These are phyloP conservation scores for Channa maculata DNA, from an alignment of 2,113 vertebrate species.

Conservation along the genomic window DNA sequence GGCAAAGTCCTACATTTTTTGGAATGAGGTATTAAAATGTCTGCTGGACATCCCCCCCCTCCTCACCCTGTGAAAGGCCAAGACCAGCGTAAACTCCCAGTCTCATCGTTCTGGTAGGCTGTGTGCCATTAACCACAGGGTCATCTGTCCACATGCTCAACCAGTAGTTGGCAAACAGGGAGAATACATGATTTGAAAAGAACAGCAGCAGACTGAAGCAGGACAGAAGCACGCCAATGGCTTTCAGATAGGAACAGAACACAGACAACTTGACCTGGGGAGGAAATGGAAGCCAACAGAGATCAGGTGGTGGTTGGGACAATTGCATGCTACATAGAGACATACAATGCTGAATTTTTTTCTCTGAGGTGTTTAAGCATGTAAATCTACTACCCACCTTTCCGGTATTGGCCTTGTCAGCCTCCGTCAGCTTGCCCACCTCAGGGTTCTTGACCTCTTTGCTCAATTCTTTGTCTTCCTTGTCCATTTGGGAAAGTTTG, in stretches of 20 bases:
- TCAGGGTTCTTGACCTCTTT: constrained; percentile 74
- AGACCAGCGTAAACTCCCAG: constrained; percentile 91
- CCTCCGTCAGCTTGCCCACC: constrained; percentile 88
- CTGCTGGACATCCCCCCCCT: no score
- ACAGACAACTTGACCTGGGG: constrained; percentile 90
- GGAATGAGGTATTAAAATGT: no score
- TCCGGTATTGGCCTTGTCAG: constrained; percentile 93
- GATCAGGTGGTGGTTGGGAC: neutral
- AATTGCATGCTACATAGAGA: neutral
- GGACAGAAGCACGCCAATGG: constrained; percentile 89
- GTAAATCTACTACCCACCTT: constrained; percentile 77
- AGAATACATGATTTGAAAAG: constrained; percentile 86
- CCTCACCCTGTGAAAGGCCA: constrained; percentile 92
- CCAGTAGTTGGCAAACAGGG: constrained; percentile 95
- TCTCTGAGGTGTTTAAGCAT: neutral
- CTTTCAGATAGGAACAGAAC: constrained; percentile 95
- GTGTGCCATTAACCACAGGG: constrained; percentile 91
- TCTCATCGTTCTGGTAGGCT: constrained; percentile 85
- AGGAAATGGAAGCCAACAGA: neutral
- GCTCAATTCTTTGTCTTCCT: constrained; percentile 13
- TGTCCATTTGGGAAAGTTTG: constrained; percentile 17
- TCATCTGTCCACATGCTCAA: constrained; percentile 97
- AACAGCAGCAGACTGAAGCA: constrained; percentile 90
- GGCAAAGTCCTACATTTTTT: no score
- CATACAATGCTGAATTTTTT: neutral